Percentiles rank a stretch among this genome's conserved stretches.
These are phyloP conservation scores for Drosophila mercatorum DNA, from an alignment of 2,888 invertebrate genomes.

Conservation along the genomic window DNA sequence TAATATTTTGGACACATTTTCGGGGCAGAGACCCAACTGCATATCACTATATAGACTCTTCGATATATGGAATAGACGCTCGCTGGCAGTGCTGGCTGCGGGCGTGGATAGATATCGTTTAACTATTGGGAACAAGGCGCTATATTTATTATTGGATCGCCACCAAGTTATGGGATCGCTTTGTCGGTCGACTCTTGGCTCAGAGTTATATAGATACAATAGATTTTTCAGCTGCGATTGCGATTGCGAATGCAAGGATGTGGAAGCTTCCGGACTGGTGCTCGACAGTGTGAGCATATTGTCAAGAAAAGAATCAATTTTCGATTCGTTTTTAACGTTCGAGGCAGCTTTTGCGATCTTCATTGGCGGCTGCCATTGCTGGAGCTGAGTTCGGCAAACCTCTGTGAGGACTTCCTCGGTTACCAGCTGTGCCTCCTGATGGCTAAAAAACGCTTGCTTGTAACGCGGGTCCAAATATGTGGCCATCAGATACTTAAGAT, in stretches of 20 bases:
- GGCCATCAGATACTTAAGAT: slow-evolving; percentile 58
- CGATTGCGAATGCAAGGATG: slow-evolving; percentile 27
- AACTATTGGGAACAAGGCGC: slow-evolving; percentile 40
- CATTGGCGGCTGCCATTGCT: slow-evolving; percentile 27
- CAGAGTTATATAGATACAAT: slow-evolving; percentile 60
- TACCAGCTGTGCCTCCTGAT: slow-evolving; percentile 57
- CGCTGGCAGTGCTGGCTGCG: slow-evolving; percentile 43
- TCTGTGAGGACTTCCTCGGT: slow-evolving; percentile 50
- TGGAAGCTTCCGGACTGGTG: slow-evolving; percentile 11
- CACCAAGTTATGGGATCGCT: slow-evolving; percentile 59
- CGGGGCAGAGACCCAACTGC: slow-evolving; percentile 25
- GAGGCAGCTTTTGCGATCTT: slow-evolving; percentile 31
- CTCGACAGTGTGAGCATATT: slow-evolving; percentile 46
- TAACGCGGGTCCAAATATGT: slow-evolving; percentile 66
- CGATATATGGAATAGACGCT: slow-evolving; percentile 41
- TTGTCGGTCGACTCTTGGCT: slow-evolving; percentile 58
- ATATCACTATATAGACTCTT: slow-evolving; percentile 49
- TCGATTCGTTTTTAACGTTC: slow-evolving; percentile 51
- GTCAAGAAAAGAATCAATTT: slow-evolving; percentile 62
- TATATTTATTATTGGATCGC: slow-evolving; percentile 56
- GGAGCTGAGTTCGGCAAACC: slow-evolving; percentile 15
- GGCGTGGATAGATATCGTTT: slow-evolving; percentile 49
- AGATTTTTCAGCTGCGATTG: slow-evolving; percentile 56
- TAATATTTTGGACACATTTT: slow-evolving; percentile 55
- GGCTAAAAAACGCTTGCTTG: slow-evolving; percentile 61